phyloP scores from a whole-genome alignment of 2,113 vertebrate genomes.

The Triplophysa tibetana region DNA sequence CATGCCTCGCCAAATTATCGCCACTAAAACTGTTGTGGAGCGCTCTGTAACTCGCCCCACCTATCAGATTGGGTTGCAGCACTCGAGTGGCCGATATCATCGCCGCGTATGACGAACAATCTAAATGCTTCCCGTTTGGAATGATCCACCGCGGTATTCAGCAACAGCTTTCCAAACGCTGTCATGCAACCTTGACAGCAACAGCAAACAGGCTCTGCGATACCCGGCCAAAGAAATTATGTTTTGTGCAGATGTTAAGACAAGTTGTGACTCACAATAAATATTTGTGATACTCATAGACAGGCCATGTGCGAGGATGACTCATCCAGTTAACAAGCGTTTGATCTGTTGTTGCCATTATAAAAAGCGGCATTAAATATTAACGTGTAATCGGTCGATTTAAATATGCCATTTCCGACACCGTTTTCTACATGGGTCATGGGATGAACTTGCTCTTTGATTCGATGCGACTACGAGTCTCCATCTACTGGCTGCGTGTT shows the following conservation, averaged over 20 bases:
- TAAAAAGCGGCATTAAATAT: conserved; percentile 1
- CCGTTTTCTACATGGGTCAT: not conserved
- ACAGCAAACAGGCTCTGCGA: conserved; percentile 10
- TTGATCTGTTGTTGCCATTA: conserved; percentile 28
- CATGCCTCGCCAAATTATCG: conserved; percentile 19
- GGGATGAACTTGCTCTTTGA: not conserved
- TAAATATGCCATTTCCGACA: not conserved
- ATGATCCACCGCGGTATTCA: conserved; percentile 12
- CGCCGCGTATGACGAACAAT: conserved; percentile 1
- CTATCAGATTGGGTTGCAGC: not conserved
- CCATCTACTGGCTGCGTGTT: conserved; percentile 36
- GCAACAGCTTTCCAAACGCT: conserved; percentile 2
- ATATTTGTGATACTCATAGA: conserved; percentile 31
- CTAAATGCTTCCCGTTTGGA: conserved; percentile 23
- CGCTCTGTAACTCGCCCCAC: not conserved
- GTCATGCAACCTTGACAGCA: conserved; percentile 11
- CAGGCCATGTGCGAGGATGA: conserved; percentile 28
- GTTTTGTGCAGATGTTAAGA: conserved; percentile 39
- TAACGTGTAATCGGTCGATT: not conserved
- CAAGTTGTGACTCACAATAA: conserved; percentile 33
- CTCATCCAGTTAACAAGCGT: conserved; percentile 31
- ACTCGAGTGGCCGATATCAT: not conserved
- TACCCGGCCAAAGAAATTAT: conserved; percentile 14
- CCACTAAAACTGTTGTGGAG: conserved; percentile 16
- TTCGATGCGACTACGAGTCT: not conserved